Evolutionary conservation across 2,888 invertebrate species (phyloP), one percentile per base, ranked within the genome.

Genomic region (Drosophila prolongata): DNA sequence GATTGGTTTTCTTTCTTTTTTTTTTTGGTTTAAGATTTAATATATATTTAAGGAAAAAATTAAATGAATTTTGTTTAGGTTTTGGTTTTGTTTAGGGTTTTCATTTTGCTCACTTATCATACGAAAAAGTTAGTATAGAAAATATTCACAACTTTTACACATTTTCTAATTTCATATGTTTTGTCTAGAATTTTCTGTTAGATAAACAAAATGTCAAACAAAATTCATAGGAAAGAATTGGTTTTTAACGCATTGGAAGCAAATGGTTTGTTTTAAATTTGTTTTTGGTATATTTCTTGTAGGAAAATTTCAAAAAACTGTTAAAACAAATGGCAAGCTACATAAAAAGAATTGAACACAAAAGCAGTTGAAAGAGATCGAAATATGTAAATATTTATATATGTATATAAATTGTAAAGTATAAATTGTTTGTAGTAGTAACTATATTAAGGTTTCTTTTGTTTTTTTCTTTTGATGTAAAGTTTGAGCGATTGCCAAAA

Each of bases 321-420:
- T 70, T 46, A 74, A 89, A 89, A 73, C 73, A 77, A 77, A 57
- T 85, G 67, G 75, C 84, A 89, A 85, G 86, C 89, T 89, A 87
- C 79, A 44, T 78, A 85, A 85, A 78, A 70, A 72, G 70, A 60
- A 49, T 65, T 13, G 9, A 81, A 87, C 72, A 56, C 60, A 80
- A 84, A 71, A 65, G 37, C 62, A 66, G 46, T 61, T 54, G 60
- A 69, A 60, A 65, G 47, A 69, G 61, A 66, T 75, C 56, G 46
- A 59, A 46, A 54, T 54, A 75, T 69, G 58, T 74, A 53, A 55
- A 69, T 74, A 73, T 82, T 71, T 69, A 65, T 73, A 68, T 71
- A 59, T 75, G 68, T 75, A 74, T 68, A 80, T 56, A 67, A 49
- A 69, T 52, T 83, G 69, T 70, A 71, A 83, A 77, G 80, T 71